Percentiles rank a stretch among this genome's conserved stretches.
Conservation (phyloP, 2,797 vertebrate genomes). For the Orestias chungarensis region DNA sequence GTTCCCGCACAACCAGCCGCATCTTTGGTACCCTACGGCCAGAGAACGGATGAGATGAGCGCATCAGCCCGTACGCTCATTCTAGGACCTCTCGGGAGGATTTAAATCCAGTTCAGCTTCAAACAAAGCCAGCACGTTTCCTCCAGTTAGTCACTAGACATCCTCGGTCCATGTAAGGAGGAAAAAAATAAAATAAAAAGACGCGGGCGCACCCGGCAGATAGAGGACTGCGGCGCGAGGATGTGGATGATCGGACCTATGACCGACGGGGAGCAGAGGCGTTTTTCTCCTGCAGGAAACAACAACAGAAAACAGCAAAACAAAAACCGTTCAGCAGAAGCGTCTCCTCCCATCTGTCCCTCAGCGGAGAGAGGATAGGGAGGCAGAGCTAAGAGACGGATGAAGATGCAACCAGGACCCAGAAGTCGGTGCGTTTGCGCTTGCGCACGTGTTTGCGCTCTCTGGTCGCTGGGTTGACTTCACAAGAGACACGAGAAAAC, state of each 20-base stretch:
- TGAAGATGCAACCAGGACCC: slow-evolving; percentile 62
- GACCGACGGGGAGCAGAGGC: slow-evolving; percentile 27
- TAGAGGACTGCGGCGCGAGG: slow-evolving; percentile 34
- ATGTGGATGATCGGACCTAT: slow-evolving; percentile 33
- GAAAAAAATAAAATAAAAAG: slow-evolving; percentile 1
- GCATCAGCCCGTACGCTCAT: slow-evolving; percentile 40
- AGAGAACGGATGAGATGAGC: slow-evolving; percentile 35
- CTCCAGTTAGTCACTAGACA: slow-evolving; percentile 12
- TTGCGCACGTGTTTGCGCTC: slow-evolving; percentile 34
- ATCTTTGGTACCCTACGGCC: slow-evolving; percentile 52
- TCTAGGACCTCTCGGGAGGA: slow-evolving; percentile 8
- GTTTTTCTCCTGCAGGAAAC: slow-evolving; percentile 57
- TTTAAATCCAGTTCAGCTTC: slow-evolving; percentile 57
- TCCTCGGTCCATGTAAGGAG: slow-evolving; percentile 37
- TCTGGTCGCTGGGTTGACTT: slow-evolving; percentile 13
- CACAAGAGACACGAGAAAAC: not conserved
- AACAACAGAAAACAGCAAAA: too few relatives aligned
- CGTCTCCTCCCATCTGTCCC: slow-evolving; percentile 70
- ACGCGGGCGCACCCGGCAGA: slow-evolving; percentile 18
- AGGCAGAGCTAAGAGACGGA: slow-evolving; percentile 38
- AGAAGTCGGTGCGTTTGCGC: slow-evolving; percentile 37
- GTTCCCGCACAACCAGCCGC: slow-evolving; percentile 59
- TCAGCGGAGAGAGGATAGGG: slow-evolving; percentile 42
- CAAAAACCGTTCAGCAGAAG: slow-evolving; percentile 52
- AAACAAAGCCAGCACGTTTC: slow-evolving; percentile 2